Evolutionary conservation across 37 sponge, comb jelly and placozoan genomes (phyloP), one percentile per base, ranked within the genome.

Genomic region (Petrosia ficiformis): DNA sequence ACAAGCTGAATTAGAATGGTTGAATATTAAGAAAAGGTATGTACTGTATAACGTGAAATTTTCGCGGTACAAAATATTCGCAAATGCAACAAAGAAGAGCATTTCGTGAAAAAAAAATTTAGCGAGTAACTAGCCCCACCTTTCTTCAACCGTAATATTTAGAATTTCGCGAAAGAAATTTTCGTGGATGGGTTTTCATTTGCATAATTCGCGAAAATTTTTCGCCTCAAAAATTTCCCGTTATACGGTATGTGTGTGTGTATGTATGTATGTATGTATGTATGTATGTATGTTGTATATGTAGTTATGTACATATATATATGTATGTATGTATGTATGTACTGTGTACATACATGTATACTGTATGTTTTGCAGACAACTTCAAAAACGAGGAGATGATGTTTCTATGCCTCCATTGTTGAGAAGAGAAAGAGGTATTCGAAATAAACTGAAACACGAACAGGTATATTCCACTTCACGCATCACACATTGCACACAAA

Each of bases 371-470:
- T 48, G 14, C 54, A 48, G 54, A 19, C 54, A 19, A 48, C 14
- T 48, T 48, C 54, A 48, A 8, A 48, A 19, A 14, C 14, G 54
- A 19, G 54, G 95, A 28, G 84, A 37, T 25, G 94, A 93, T 71
- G 97, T 93, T 44, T 73, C 80, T 63, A 93, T 96, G 92, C 94
- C 97, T 0, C 82, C 77, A 21, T 72, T 96, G 33, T 39, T 69
- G 56, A 80, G 77, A 59, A 87, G 74, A 65, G 82, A 92, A 76
- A 71, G 82, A 37, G 82, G 85, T 0, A 70, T 96, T 25, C 72
- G 86, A 70, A 80, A 75, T 78, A 81, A 88, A 65, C 69, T 87
- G 32, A 77, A 83, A 64, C 77, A 69, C 2, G 87, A 86, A 41
- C 87, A 90, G 67, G 90, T 89, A 33, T 8, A 43, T n/a, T 5